These are phyloP conservation scores for Sebastes cheni DNA, from an alignment of 2,797 vertebrate species.

Conservation along the genomic window DNA sequence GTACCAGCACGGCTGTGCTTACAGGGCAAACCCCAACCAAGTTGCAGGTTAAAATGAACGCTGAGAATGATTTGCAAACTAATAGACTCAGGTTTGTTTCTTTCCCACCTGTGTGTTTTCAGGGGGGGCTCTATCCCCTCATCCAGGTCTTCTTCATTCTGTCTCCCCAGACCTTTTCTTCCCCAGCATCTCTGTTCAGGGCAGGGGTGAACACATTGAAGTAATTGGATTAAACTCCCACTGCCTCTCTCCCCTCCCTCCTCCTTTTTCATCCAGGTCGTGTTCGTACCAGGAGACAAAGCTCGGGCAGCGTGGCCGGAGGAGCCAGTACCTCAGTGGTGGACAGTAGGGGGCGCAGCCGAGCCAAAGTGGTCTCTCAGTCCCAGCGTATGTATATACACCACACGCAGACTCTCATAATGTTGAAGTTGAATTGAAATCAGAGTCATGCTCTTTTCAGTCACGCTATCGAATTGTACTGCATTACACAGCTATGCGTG, in stretches of 20 bases:
- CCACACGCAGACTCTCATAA: not conserved
- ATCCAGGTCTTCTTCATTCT: constrained; percentile 54
- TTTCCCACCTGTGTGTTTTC: constrained; percentile 32
- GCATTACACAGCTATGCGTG: not conserved
- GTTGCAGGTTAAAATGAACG: not conserved
- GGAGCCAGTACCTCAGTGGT: constrained; percentile 84
- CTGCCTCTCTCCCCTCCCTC: not conserved
- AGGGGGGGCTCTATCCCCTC: constrained; percentile 20
- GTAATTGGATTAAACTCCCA: not conserved
- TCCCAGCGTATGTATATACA: constrained; percentile 90
- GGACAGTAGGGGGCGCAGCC: constrained; percentile 93
- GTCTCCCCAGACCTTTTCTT: constrained; percentile 25
- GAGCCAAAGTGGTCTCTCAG: constrained; percentile 97
- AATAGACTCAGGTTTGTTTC: constrained; percentile 11
- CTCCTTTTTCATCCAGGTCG: constrained; percentile 83
- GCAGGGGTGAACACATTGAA: not conserved
- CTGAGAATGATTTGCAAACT: constrained; percentile 16
- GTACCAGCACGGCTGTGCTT: not conserved
- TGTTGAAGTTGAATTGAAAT: not conserved
- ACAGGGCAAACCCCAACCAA: not conserved
- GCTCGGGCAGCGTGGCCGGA: constrained; percentile 89
- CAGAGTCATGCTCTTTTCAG: not conserved
- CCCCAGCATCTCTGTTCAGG: constrained; percentile 43
- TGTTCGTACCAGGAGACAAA: constrained; percentile 93
- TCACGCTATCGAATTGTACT: not conserved